These are phyloP conservation scores for Orthochromis malagaraziensis DNA, from an alignment of 2,113 vertebrate genomes.

Conservation along the genomic window DNA sequence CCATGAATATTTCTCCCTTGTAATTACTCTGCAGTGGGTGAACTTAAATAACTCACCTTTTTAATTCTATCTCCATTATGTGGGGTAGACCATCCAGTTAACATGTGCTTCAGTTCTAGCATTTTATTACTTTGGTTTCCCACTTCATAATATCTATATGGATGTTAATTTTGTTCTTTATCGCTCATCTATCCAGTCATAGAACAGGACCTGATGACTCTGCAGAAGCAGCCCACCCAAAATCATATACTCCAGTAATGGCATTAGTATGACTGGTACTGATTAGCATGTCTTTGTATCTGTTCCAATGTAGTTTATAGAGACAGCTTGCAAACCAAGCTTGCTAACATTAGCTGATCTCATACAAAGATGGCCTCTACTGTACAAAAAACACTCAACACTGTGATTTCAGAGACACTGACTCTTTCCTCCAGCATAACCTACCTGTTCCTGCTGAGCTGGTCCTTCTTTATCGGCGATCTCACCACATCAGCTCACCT, in stretches of 20 bases:
- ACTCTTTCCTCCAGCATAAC: not conserved
- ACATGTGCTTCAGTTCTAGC: not conserved
- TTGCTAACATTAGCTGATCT: not conserved
- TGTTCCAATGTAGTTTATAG: not conserved
- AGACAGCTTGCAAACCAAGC: not conserved
- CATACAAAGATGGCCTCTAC: not conserved
- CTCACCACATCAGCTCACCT: not conserved
- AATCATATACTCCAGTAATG: not conserved
- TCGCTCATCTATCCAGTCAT: not conserved
- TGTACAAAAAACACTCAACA: not conserved
- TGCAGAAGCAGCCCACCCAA: not conserved
- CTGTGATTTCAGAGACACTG: rapidly evolving
- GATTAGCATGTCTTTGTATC: not conserved
- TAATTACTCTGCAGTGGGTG: not conserved
- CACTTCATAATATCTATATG: not conserved
- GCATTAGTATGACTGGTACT: not conserved
- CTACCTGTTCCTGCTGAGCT: not conserved
- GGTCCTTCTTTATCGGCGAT: not conserved
- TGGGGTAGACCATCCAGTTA: not conserved
- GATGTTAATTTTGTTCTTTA: not conserved
- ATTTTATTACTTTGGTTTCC: not conserved
- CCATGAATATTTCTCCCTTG: rapidly evolving
- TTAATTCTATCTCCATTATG: not conserved
- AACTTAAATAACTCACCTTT: not conserved
- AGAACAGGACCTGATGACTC: rapidly evolving